These are phyloP conservation scores for Crematogaster levior DNA, from an alignment of 2,888 invertebrate genomes.

Conservation along the genomic window DNA sequence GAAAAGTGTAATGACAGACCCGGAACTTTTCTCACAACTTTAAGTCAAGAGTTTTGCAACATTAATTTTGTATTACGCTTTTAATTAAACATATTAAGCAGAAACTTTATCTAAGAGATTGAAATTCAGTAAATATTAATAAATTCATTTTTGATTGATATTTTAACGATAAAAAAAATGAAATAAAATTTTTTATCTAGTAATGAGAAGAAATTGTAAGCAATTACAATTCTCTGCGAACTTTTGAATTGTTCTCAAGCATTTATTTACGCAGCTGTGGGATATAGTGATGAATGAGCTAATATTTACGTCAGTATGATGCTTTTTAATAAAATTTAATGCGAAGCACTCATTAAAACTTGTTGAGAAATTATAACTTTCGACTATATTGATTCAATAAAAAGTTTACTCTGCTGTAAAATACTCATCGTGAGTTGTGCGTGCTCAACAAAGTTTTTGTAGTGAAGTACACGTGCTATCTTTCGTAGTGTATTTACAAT, in stretches of 20 bases:
- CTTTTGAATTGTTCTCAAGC: not conserved
- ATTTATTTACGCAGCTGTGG: conserved; percentile 12
- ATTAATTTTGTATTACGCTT: conserved; percentile 4
- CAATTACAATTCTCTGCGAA: not conserved
- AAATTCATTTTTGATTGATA: not conserved
- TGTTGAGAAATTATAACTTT: conserved; percentile 45
- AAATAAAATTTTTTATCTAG: not conserved
- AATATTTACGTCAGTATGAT: conserved; percentile 37
- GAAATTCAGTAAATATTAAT: not conserved
- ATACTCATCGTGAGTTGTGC: conserved; percentile 26
- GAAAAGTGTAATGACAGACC: conserved; percentile 22
- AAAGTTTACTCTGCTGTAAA: conserved; percentile 39
- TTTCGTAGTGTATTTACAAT: conserved; percentile 6
- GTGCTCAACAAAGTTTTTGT: conserved; percentile 36
- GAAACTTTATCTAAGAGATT: not conserved
- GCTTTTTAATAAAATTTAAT: conserved; percentile 44
- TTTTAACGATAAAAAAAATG: not conserved
- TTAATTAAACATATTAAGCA: not conserved
- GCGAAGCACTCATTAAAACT: conserved; percentile 38
- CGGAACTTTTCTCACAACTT: conserved; percentile 2
- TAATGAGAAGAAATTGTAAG: not conserved
- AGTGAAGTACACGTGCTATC: conserved; percentile 28
- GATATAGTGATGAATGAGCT: conserved; percentile 19
- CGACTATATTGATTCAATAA: conserved; percentile 42
- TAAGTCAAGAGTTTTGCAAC: not conserved